phyloP scores from a whole-genome alignment of 2,888 invertebrate genomes.

The Oligia fasciuncula region DNA sequence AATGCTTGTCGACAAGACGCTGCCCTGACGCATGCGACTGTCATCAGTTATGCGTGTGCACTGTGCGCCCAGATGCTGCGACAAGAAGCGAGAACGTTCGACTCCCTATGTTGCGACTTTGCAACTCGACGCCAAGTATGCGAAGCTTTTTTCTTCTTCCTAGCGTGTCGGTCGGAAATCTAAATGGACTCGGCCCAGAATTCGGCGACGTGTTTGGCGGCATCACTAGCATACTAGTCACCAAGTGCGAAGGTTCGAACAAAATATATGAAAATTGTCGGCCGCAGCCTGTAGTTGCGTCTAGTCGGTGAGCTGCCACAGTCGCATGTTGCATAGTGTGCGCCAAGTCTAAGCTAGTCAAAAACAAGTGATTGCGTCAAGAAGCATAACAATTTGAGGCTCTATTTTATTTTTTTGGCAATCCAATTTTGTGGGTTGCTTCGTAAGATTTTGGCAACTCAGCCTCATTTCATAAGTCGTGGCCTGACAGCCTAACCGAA shows the following conservation, averaged over 20 bases:
- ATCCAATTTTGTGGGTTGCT: slow-evolving; percentile 28
- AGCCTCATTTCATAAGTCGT: slow-evolving; percentile 47
- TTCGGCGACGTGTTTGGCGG: too few relatives aligned
- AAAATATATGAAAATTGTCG: background rate
- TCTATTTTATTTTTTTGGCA: slow-evolving; percentile 24
- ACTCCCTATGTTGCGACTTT: background rate
- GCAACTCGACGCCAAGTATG: background rate
- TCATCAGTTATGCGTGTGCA: background rate
- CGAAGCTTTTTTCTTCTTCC: background rate
- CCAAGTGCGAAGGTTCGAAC: background rate
- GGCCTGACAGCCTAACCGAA: slow-evolving; percentile 29
- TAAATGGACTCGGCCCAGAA: too few relatives aligned
- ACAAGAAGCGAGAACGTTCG: background rate
- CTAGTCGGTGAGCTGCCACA: background rate
- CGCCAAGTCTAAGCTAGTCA: background rate
- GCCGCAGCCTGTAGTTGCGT: background rate
- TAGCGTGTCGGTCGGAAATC: too few relatives aligned
- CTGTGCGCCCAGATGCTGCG: background rate
- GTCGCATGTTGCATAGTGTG: background rate
- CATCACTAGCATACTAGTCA: too few relatives aligned
- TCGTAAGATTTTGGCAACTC: slow-evolving; percentile 37
- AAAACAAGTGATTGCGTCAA: slow-evolving; percentile 32
- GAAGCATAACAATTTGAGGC: slow-evolving; percentile 26
- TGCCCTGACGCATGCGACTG: background rate
- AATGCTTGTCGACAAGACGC: background rate